Evolutionary conservation across 2,888 invertebrate species (phyloP), one percentile per base, ranked within the genome.

Genomic region (Mesorhabditis sp.): DNA sequence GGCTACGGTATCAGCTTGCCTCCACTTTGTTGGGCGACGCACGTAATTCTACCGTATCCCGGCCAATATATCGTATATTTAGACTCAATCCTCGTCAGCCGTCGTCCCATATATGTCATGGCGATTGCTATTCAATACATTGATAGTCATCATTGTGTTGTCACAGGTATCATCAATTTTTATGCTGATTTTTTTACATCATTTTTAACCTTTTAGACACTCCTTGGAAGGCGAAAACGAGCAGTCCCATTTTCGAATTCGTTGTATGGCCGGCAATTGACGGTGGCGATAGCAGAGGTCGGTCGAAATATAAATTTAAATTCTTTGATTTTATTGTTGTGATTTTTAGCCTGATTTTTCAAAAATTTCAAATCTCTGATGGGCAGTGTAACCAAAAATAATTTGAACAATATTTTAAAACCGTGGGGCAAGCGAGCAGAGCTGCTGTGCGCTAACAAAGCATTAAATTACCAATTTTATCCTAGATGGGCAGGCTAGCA

Each of bases 71-170:
- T 28, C 28, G 1, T 2, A n/a, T n/a, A 13, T 50, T 50, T n/a
- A 50, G 58, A 50, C 58, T 50, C 58, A 50, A 50, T 50, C 58
- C 58, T 50, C 58, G 1, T 50, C 58, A 50, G 58, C 58, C n/a
- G 58, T 50, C n/a, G 58, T 50, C n/a, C 58, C 58, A 1, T 50
- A 50, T 50, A 10, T 50, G 7, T 50, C 58, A 13, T 50, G 58
- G 58, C 7, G 58, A 50, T n/a, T 50, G n/a, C 58, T 50, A 50
- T 50, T 50, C 58, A 50, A 50, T 50, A 50, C 58, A 50, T 50
- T 50, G 58, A 50, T 50, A 13, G 58, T 50, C n/a, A 50, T 50
- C n/a, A 50, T 50, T 50, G 58, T 50, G 2, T 13, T 50, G 2
- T 50, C 58, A 50, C 58, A 50, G 58, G 58, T 50, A n/a, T n/a